Evolutionary conservation across 1,140 invertebrate species (phyloP), one percentile per base, ranked within the genome.

Genomic region (Yoshiicerus persimilis): DNA sequence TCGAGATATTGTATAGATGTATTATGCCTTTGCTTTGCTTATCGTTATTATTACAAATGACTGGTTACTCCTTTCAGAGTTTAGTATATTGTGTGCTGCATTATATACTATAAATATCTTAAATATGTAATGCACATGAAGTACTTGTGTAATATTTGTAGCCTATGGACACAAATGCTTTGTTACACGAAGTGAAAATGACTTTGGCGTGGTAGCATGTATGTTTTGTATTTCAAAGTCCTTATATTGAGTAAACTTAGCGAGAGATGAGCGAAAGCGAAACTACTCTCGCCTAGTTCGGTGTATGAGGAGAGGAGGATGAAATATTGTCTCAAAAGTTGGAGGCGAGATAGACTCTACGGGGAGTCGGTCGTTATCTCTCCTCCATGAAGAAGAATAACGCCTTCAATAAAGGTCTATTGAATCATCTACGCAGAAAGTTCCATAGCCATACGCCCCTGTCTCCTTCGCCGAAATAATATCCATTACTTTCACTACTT

Each of bases 321-420:
- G 86, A 89, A 89, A 89, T 89, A 89, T 89, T 89, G 88, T 86
- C 86, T 84, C 77, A 83, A 86, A 87, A 89, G 86, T 87, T 87
- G 86, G 77, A 87, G 86, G 88, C 86, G 88, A 89, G 88, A 89
- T 84, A 87, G 86, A 36, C 75, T 84, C 88, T 39, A 75, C 83
- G 86, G 88, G 88, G 88, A 87, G 88, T 89, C 88, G 27, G 88
- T 89, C 86, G 88, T 89, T 89, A 89, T 89, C 88, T 89, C 88
- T 87, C 88, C 77, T 87, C 77, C 86, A 87, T 87, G 70, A 87
- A 84, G 75, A 87, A 89, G 66, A 75, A 84, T 84, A 89, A 89
- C 86, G 86, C 88, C 77, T 87, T 66, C 88, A 87, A 87, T 89
- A 86, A 86, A 87, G 84, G 77, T 87, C 88, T 86, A 87, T 88